phyloP scores from a whole-genome alignment of 2,113 vertebrate genomes.

The Pseudopodoces humilis region DNA sequence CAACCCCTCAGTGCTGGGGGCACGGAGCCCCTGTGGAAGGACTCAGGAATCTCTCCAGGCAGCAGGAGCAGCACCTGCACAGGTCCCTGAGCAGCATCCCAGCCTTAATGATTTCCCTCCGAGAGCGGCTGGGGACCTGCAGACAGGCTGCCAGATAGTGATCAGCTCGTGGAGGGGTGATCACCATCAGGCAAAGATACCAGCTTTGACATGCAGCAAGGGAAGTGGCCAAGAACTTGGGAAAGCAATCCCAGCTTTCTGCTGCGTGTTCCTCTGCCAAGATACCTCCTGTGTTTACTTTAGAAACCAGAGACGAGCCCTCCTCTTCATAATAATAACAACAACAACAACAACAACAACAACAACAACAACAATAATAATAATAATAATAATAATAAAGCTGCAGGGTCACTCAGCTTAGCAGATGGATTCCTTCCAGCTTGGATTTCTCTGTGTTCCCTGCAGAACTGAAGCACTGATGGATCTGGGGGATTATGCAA shows the following conservation, averaged over 20 bases:
- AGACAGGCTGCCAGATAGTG: constrained; percentile 53
- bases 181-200: constrained; percentile 42
- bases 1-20: rapidly evolving
- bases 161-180: constrained; percentile 44
- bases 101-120: constrained; percentile 67
- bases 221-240: constrained; percentile 49
- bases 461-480: neutral
- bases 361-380: neutral
- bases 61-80: neutral
- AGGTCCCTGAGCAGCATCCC: neutral
- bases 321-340: constrained; percentile 28
- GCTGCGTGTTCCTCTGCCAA: constrained; percentile 42
- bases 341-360: constrained; percentile 8
- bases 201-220: constrained; percentile 68
- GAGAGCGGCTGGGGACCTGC: constrained; percentile 1
- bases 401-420: constrained; percentile 32
- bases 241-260: constrained; percentile 39
- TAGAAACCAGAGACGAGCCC: constrained; percentile 25
- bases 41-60: neutral
- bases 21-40: neutral
- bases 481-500: constrained; percentile 8
- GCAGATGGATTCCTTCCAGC: constrained; percentile 34
- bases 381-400: neutral
- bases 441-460: neutral
- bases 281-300: constrained; percentile 53